These are phyloP conservation scores for Mobula birostris DNA, from an alignment of 2,113 vertebrate species.

Conservation along the genomic window DNA sequence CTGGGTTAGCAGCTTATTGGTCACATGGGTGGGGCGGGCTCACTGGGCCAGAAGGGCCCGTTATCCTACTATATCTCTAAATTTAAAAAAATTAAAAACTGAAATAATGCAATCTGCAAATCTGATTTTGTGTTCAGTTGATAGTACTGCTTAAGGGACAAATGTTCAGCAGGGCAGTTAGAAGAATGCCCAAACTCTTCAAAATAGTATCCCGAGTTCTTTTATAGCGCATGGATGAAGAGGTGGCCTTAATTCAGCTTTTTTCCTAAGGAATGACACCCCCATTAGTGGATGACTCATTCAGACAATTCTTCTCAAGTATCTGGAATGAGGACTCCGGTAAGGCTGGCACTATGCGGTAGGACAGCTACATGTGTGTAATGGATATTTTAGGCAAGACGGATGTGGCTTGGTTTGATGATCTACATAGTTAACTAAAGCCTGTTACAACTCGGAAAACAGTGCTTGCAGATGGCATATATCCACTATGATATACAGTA, in stretches of 20 bases:
- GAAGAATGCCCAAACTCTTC: background rate
- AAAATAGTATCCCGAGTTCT: background rate
- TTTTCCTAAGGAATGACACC: background rate
- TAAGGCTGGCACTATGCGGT: background rate
- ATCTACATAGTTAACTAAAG: background rate
- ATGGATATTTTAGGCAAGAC: background rate
- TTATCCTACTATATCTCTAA: too few species aligned
- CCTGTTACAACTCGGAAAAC: background rate
- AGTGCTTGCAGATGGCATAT: background rate
- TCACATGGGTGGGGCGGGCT: too few species aligned
- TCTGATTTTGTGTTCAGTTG: background rate
- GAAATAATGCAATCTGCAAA: background rate
- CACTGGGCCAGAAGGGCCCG: too few species aligned
- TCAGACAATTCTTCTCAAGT: background rate
- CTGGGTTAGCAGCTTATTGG: too few species aligned
- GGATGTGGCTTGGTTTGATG: background rate
- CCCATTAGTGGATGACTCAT: background rate
- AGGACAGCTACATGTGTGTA: too few species aligned
- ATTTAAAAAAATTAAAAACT: too few species aligned
- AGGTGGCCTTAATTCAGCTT: background rate
- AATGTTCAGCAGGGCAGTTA: background rate
- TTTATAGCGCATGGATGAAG: background rate
- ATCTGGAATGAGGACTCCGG: too few species aligned
- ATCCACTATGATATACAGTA: background rate
- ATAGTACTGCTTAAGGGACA: background rate